Evolutionary conservation across 2,888 invertebrate genomes (phyloP).

Genomic region (Oxyteleia sp.): DNA sequence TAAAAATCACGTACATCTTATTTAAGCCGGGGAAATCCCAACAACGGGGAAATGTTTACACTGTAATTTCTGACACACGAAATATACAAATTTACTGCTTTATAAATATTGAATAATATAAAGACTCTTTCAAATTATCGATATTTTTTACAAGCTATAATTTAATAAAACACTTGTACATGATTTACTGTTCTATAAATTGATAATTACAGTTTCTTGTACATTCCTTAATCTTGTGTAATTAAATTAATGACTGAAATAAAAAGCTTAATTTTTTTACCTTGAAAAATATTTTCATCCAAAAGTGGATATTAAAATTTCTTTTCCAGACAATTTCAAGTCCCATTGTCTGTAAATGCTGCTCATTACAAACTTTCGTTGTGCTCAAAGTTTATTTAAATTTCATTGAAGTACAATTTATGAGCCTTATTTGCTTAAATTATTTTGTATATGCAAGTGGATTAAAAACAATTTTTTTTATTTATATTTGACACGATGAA

Average conservation of each 20-base stretch:
- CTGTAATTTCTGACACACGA: constrained; percentile 11
- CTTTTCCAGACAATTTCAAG: too few species aligned
- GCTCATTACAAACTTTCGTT: constrained; percentile 25
- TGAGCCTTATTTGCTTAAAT: constrained; percentile 14
- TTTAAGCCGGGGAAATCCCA: background rate
- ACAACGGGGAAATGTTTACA: background rate
- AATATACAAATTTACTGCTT: constrained; percentile 25
- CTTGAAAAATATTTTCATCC: background rate
- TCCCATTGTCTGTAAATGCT: constrained; percentile 8
- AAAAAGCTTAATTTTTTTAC: too few species aligned
- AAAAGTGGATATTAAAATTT: background rate
- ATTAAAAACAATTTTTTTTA: too few species aligned
- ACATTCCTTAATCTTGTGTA: too few species aligned
- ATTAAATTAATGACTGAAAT: too few species aligned
- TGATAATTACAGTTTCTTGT: too few species aligned
- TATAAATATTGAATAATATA: constrained; percentile 24
- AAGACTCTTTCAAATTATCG: too few species aligned
- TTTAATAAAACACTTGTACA: too few species aligned
- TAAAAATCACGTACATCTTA: constrained; percentile 18
- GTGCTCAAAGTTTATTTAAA: constrained; percentile 22
- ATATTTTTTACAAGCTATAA: too few species aligned
- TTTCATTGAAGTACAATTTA: constrained; percentile 30
- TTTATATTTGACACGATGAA: too few species aligned
- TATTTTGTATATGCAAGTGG: too few species aligned
- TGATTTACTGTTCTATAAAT: too few species aligned